These are phyloP conservation scores for Atta texana DNA, from an alignment of 1,140 invertebrate species.

Conservation along the genomic window DNA sequence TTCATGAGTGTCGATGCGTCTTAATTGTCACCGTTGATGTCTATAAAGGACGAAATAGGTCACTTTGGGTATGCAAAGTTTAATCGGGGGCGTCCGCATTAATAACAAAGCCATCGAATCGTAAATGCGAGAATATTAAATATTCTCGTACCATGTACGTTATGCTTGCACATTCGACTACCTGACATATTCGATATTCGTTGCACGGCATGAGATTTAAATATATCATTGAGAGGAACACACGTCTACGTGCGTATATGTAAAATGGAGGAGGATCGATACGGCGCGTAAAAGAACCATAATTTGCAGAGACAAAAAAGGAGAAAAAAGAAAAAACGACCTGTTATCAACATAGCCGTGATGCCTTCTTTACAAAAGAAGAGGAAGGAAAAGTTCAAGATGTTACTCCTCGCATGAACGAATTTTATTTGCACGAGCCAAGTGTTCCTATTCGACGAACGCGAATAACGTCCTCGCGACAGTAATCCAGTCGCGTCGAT, in stretches of 20 bases:
- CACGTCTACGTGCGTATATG: not conserved
- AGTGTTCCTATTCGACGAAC: not conserved
- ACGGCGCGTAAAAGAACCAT: not conserved
- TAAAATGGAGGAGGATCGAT: constrained; percentile 16
- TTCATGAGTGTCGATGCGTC: not conserved
- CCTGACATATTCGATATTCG: constrained; percentile 6
- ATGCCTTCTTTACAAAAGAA: constrained; percentile 8
- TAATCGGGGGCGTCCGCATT: not conserved
- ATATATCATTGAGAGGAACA: constrained; percentile 38
- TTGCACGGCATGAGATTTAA: constrained; percentile 30
- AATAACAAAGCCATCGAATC: not conserved
- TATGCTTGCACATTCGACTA: constrained; percentile 21
- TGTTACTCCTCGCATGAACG: not conserved
- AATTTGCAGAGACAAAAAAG: constrained; percentile 35
- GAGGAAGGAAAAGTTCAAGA: not conserved
- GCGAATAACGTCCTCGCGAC: not conserved
- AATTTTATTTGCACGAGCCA: constrained; percentile 12
- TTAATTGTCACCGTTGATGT: not conserved
- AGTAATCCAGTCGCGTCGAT: constrained; percentile 17
- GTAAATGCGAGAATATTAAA: not conserved
- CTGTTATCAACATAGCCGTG: constrained; percentile 40
- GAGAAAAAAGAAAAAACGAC: not conserved
- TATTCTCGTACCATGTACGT: not conserved
- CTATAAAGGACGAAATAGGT: not conserved
- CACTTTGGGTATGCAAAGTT: constrained; percentile 4